These are phyloP conservation scores for Turritopsis rubra DNA, from an alignment of 30 jellyfish, hydroid and myxozoan species.

Conservation along the genomic window DNA sequence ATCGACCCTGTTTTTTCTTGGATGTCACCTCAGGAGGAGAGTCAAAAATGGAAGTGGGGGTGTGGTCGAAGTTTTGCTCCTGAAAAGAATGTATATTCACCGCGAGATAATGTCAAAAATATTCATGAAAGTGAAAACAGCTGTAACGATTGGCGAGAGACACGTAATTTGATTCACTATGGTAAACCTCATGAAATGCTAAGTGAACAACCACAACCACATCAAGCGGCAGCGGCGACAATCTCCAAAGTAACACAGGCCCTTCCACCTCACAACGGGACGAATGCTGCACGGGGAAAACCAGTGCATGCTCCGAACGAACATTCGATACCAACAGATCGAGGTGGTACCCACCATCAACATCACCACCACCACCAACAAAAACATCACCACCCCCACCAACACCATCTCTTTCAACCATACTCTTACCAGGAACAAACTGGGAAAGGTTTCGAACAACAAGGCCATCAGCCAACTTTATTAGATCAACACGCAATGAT, in stretches of 20 bases:
- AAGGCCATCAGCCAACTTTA: background rate
- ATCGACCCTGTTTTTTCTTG: background rate
- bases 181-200: background rate
- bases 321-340: too few species aligned
- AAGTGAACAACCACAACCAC: background rate
- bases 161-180: background rate
- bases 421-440: background rate
- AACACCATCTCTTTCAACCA: background rate
- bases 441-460: background rate
- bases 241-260: too few species aligned
- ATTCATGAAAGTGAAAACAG: background rate
- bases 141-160: background rate
- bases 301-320: too few species aligned
- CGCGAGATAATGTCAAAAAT: background rate
- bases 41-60: background rate
- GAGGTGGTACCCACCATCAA: too few species aligned
- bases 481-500: slow-evolving; percentile 10
- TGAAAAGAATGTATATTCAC: too few species aligned
- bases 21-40: background rate
- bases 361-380: too few species aligned
- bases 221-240: too few species aligned
- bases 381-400: too few species aligned
- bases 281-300: too few species aligned
- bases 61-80: background rate
- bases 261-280: too few species aligned